phyloP scores from a whole-genome alignment of 2,888 invertebrate species.

The Dolichopus griseipennis region DNA sequence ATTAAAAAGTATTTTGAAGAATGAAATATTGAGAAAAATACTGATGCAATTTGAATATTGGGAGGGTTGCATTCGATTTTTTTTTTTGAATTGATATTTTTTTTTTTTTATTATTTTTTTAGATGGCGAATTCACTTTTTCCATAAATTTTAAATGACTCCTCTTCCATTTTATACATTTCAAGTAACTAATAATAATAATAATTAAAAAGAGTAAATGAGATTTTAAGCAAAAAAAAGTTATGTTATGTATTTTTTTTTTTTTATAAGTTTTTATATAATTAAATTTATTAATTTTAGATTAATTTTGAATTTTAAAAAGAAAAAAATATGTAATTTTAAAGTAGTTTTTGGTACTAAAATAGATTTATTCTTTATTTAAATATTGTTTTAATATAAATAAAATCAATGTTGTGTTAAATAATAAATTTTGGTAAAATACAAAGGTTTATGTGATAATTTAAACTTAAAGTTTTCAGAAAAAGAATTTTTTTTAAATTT shows the following conservation, averaged over 20 bases:
- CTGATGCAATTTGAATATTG: not conserved
- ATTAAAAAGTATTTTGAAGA: no score
- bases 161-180: constrained; percentile 90
- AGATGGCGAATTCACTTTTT: constrained; percentile 85
- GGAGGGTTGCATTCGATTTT: not conserved
- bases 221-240: constrained; percentile 23
- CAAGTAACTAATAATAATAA: constrained; percentile 61
- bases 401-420: no score
- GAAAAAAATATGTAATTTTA: not conserved
- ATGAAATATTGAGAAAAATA: not conserved
- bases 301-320: no score
- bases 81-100: no score
- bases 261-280: constrained; percentile 8
- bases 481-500: no score
- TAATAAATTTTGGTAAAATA: no score
- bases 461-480: no score
- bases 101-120: constrained; percentile 37
- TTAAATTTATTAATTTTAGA: not conserved
- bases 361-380: no score
- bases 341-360: not conserved
- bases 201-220: constrained; percentile 15
- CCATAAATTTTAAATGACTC: constrained; percentile 80
- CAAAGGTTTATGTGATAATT: no score
- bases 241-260: constrained; percentile 18
- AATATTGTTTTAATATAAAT: no score